Percentiles rank a stretch among this genome's conserved stretches.
These are phyloP conservation scores for Brachionus paranguensis DNA, from an alignment of 1,140 invertebrate species.

Conservation along the genomic window DNA sequence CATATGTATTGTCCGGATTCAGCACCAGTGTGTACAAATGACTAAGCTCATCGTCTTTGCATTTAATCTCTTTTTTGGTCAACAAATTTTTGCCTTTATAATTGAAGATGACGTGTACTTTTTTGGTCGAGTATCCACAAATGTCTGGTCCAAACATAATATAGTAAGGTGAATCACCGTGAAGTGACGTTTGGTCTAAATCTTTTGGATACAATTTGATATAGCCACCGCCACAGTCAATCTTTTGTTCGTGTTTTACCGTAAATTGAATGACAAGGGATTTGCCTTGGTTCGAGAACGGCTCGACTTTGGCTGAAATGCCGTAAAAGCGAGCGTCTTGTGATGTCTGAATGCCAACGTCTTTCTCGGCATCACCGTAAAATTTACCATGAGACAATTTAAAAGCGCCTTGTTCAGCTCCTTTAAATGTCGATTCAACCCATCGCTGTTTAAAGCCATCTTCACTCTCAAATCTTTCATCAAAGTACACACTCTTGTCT, in stretches of 20 bases:
- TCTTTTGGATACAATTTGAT: constrained; percentile 88
- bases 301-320: constrained; percentile 80
- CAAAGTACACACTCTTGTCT: constrained; percentile 4
- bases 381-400: constrained; percentile 83
- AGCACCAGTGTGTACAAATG: constrained; percentile 94
- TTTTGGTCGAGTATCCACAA: constrained; percentile 94
- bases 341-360: constrained; percentile 92
- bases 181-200: constrained; percentile 81
- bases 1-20: constrained; percentile 89
- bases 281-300: constrained; percentile 88
- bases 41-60: constrained; percentile 85
- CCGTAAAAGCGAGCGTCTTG: constrained; percentile 97
- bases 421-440: constrained; percentile 19
- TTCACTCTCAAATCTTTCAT: not conserved
- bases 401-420: constrained; percentile 69
- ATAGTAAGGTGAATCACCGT: constrained; percentile 88
- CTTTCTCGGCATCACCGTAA: constrained; percentile 82
- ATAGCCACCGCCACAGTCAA: constrained; percentile 98
- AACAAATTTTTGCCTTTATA: constrained; percentile 96
- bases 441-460: constrained; percentile 17
- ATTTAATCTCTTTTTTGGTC: constrained; percentile 78
- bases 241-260: constrained; percentile 98
- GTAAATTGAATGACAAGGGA: constrained; percentile 84
- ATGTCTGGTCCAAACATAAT: constrained; percentile 99
- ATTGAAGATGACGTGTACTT: constrained; percentile 97